Evolutionary conservation across 2,797 vertebrate genomes (phyloP).

Genomic region (Diglossa cyanea): DNA sequence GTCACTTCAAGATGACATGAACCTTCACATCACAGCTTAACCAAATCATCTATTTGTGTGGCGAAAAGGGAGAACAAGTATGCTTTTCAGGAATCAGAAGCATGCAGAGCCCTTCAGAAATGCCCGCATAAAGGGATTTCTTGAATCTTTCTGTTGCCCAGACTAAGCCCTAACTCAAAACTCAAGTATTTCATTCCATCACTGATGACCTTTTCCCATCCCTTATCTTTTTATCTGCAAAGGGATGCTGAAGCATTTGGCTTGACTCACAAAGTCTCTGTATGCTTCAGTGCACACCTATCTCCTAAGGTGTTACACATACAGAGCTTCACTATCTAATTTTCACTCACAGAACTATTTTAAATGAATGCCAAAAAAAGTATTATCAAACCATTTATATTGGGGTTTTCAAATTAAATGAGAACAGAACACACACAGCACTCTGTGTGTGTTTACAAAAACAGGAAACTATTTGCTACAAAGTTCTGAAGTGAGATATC

Average conservation of each 20-base stretch:
- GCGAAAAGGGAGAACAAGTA: background rate
- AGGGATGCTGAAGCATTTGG: background rate
- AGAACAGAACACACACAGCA: background rate
- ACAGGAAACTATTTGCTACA: background rate
- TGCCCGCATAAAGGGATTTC: background rate
- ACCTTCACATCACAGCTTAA: background rate
- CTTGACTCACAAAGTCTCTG: background rate
- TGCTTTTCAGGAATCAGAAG: background rate
- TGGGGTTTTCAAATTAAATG: background rate
- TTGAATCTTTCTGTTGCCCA: background rate
- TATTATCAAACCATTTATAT: background rate
- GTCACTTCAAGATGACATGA: background rate
- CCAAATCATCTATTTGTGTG: background rate
- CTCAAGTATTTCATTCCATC: background rate
- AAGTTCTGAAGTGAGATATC: slow-evolving; percentile 7
- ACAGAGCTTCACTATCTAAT: background rate
- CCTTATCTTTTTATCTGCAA: background rate
- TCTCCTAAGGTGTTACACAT: background rate
- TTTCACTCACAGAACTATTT: background rate
- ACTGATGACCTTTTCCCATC: background rate
- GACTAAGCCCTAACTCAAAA: background rate
- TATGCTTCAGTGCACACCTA: background rate
- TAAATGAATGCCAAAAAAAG: background rate
- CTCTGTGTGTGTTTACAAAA: background rate
- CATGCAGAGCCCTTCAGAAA: background rate